phyloP scores from a whole-genome alignment of 2,113 vertebrate species.

The Rhinichthys klamathensis region DNA sequence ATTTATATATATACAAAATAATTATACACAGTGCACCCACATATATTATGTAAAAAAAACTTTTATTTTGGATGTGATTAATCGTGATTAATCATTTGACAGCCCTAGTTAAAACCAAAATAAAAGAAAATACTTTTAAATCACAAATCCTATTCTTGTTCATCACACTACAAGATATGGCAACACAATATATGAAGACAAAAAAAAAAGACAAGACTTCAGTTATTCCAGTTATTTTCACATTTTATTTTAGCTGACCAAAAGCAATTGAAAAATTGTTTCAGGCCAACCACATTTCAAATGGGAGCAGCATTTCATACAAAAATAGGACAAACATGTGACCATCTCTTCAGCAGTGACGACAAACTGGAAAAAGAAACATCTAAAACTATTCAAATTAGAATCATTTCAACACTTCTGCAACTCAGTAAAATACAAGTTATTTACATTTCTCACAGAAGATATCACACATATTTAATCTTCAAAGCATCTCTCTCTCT shows the following conservation, averaged over 20 bases:
- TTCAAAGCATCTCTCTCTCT: not conserved
- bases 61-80: too few species aligned
- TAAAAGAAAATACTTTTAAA: not conserved
- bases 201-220: not conserved
- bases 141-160: not conserved
- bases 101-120: not conserved
- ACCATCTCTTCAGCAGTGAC: not conserved
- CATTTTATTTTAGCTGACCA: slow-evolving; percentile 14
- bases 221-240: slow-evolving; percentile 42
- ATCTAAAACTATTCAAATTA: not conserved
- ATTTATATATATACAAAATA: too few species aligned
- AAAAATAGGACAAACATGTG: slow-evolving; percentile 45
- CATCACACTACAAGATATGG: not conserved
- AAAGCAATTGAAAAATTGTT: slow-evolving; percentile 7
- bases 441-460: slow-evolving; percentile 2
- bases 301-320: slow-evolving; percentile 32
- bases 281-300: slow-evolving; percentile 25
- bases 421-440: not conserved
- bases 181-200: not conserved
- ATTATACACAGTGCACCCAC: too few species aligned
- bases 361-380: not conserved
- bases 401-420: slow-evolving; percentile 20
- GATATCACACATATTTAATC: not conserved
- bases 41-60: too few species aligned
- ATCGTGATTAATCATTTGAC: too few species aligned